Evolutionary conservation across 2,113 vertebrate species (phyloP).

Genomic region (Chaenogobius annularis): DNA sequence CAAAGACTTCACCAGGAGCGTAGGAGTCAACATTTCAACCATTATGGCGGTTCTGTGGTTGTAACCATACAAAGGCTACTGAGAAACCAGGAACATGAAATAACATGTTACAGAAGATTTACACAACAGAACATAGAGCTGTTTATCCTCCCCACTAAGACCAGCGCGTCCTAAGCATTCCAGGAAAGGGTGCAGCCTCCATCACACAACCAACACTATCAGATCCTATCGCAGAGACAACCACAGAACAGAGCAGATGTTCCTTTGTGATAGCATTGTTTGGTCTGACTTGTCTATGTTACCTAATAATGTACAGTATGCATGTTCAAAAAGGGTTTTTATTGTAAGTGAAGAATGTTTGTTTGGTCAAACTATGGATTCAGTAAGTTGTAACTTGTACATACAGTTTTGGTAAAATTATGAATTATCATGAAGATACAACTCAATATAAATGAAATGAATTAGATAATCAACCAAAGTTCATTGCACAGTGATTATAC

Average conservation of each 20-base stretch:
- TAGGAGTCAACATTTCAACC: background rate
- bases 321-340: background rate
- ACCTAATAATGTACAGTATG: background rate
- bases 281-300: background rate
- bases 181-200: conserved; percentile 12
- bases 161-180: conserved; percentile 12
- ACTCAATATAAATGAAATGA: no score
- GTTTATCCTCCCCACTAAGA: conserved; percentile 18
- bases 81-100: background rate
- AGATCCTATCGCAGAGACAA: background rate
- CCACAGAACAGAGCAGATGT: background rate
- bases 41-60: conserved; percentile 2
- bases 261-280: background rate
- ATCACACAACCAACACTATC: conserved; percentile 23
- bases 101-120: conserved; percentile 3
- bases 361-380: background rate
- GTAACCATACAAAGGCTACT: conserved; percentile 5
- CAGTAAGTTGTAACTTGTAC: background rate
- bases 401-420: no score
- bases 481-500: no score
- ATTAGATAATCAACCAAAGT: no score
- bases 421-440: no score
- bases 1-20: background rate
- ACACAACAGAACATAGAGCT: conserved; percentile 11
- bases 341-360: background rate